A percentile compares a stretch with the other conserved stretches of the same genome.
Conservation (phyloP, 2,888 invertebrate genomes). For the Linnaemya tessellans region DNA sequence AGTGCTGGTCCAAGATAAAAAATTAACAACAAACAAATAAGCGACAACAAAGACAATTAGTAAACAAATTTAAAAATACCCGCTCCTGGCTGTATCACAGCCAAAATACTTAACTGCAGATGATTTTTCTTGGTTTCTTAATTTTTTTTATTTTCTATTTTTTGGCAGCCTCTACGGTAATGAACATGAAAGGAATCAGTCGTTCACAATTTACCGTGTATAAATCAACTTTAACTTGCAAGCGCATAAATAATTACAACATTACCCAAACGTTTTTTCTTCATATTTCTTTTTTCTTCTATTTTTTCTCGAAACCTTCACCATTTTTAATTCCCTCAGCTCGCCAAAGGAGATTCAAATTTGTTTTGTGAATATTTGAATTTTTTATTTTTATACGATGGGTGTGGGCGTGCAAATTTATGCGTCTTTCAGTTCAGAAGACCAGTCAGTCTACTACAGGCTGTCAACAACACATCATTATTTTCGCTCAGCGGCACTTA, state of each 20-base stretch:
- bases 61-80: constrained; percentile 8
- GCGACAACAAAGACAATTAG: constrained; percentile 1
- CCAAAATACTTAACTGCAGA: constrained; percentile 46
- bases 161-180: constrained; percentile 49
- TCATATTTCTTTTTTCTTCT: too few species aligned
- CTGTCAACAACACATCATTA: constrained; percentile 70
- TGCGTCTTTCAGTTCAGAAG: constrained; percentile 57
- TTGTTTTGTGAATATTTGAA: constrained; percentile 4
- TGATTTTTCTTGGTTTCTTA: constrained; percentile 20
- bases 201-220: constrained; percentile 48
- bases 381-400: neutral
- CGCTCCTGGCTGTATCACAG: constrained; percentile 42
- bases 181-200: constrained; percentile 49
- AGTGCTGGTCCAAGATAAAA: too few species aligned
- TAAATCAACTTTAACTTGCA: constrained; percentile 63
- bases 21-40: neutral
- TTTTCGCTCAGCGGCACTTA: constrained; percentile 64
- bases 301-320: neutral
- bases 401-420: constrained; percentile 58
- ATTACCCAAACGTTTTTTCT: constrained; percentile 37
- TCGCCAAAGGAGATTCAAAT: constrained; percentile 18
- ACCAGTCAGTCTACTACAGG: constrained; percentile 54
- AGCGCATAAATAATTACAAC: constrained; percentile 64
- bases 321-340: neutral
- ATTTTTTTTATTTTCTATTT: constrained; percentile 14